phyloP scores from a whole-genome alignment of 2,113 vertebrate genomes.

The Phylloscopus whistleri region DNA sequence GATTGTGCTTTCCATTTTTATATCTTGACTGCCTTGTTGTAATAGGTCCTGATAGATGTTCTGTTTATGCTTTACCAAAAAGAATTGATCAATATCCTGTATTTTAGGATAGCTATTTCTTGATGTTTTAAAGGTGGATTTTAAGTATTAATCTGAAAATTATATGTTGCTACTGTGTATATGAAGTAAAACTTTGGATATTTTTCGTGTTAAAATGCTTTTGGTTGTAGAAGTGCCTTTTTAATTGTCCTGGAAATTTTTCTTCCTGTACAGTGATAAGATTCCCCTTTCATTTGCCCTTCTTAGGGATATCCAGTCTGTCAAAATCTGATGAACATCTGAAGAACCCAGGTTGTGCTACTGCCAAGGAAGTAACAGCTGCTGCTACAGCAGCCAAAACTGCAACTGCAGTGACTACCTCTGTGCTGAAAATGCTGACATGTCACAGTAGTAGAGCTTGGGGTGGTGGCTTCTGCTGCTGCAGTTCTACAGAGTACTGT shows the following conservation, averaged over 20 bases:
- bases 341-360: neutral
- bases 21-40: neutral
- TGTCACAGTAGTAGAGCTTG: neutral
- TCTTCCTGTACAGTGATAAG: neutral
- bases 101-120: neutral
- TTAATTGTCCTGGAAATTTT: neutral
- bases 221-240: neutral
- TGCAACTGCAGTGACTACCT: neutral
- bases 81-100: neutral
- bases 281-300: neutral
- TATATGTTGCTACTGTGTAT: neutral
- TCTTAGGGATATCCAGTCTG: neutral
- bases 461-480: neutral
- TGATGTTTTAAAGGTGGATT: neutral
- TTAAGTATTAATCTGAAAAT: neutral
- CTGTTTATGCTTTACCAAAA: neutral
- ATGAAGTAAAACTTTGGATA: neutral
- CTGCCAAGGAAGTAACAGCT: neutral
- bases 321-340: neutral
- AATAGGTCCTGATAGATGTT: neutral
- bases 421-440: neutral
- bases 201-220: neutral
- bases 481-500: neutral
- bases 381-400: neutral
- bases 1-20: neutral